These are phyloP conservation scores for Orbicella faveolata DNA, from an alignment of 64 coral and sea anemone genomes.

Conservation along the genomic window DNA sequence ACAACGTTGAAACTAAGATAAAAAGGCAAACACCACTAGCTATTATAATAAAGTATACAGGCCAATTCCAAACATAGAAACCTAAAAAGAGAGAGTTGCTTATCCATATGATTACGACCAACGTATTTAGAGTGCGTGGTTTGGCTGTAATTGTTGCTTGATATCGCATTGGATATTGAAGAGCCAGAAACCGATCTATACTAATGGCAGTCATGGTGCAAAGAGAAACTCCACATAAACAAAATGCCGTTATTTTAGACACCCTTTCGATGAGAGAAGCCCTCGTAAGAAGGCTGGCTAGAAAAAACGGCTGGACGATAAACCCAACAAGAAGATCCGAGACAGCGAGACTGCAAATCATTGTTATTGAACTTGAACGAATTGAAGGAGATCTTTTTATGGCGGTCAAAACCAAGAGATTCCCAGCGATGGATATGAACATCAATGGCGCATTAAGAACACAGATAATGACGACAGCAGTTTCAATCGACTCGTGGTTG, in stretches of 20 bases:
- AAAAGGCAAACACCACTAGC: not conserved
- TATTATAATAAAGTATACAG: not conserved
- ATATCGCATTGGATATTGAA: constrained; percentile 27
- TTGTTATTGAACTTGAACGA: constrained; percentile 11
- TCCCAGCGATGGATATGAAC: not conserved
- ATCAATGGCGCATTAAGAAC: constrained; percentile 15
- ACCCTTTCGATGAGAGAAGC: not conserved
- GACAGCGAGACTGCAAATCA: constrained; percentile 28
- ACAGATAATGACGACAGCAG: not conserved
- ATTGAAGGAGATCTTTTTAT: constrained; percentile 8
- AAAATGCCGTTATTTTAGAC: not conserved
- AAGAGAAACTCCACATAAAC: constrained; percentile 17
- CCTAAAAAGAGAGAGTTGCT: not conserved
- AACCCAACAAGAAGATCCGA: constrained; percentile 30
- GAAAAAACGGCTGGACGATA: constrained; percentile 25
- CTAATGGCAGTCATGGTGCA: constrained; percentile 24
- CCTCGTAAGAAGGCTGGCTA: not conserved
- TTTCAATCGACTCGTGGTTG: not conserved
- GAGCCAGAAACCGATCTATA: constrained; percentile 36
- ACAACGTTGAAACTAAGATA: not conserved
- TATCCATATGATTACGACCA: not conserved
- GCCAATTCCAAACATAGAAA: constrained; percentile 22
- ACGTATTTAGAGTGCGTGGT: not conserved
- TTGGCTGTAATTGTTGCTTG: not conserved
- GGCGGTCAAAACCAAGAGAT: not conserved